Conservation (phyloP, 2,888 invertebrate species). For the Ochropleura leucogaster region DNA sequence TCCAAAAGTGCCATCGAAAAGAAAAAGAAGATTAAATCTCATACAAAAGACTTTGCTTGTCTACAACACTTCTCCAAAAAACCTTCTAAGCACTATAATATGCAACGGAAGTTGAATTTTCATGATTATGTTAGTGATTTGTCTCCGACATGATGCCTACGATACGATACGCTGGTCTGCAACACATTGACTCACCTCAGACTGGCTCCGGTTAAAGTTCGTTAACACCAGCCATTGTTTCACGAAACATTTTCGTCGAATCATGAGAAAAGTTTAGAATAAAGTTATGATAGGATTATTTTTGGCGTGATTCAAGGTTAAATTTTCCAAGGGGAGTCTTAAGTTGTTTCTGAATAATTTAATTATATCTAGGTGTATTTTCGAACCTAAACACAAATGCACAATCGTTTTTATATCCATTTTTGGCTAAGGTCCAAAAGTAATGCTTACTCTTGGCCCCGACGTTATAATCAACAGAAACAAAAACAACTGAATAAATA, state of each 20-base stretch:
- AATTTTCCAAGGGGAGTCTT: neutral
- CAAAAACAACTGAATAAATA: slow-evolving; percentile 29
- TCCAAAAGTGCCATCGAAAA: too few relatives aligned
- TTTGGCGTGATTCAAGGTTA: slow-evolving; percentile 29
- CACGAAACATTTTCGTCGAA: slow-evolving; percentile 68
- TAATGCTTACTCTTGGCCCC: neutral
- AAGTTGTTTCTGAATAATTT: neutral
- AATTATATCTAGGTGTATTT: neutral
- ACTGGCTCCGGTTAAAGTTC: slow-evolving; percentile 69
- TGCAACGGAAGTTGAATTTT: neutral
- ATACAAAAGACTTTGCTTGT: too few relatives aligned
- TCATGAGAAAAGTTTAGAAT: slow-evolving; percentile 48
- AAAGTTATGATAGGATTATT: slow-evolving; percentile 6
- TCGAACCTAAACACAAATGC: neutral
- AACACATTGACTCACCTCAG: slow-evolving; percentile 75
- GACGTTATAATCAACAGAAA: too few relatives aligned
- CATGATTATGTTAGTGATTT: slow-evolving; percentile 47
- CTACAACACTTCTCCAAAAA: neutral
- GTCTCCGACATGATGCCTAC: slow-evolving; percentile 24
- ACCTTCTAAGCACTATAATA: neutral
- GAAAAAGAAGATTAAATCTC: neutral
- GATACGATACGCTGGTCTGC: slow-evolving; percentile 31
- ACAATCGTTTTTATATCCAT: neutral
- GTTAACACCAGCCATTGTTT: slow-evolving; percentile 81
- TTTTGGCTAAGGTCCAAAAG: neutral